Conservation (phyloP, 2,888 invertebrate species). For the Drosophila melanosoma region DNA sequence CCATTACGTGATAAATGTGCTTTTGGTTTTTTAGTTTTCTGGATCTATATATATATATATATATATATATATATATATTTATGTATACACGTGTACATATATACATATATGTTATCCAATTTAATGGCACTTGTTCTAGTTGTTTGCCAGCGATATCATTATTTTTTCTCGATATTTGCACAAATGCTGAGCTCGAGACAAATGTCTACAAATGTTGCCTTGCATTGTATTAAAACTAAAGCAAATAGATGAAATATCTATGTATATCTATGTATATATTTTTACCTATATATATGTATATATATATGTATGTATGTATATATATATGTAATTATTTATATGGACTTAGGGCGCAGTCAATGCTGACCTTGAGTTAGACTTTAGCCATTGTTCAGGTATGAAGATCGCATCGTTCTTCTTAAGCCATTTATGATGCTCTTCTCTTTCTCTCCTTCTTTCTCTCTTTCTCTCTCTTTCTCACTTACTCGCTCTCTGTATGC, state of each 20-base stretch:
- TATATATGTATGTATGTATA: neutral
- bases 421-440: conserved; percentile 25
- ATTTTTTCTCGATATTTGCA: conserved; percentile 49
- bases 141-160: conserved; percentile 25
- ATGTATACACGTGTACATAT: conserved; percentile 11
- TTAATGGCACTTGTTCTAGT: conserved; percentile 66
- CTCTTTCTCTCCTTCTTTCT: neutral
- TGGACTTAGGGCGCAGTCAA: conserved; percentile 45
- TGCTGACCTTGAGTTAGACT: conserved; percentile 43
- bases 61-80: neutral
- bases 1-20: conserved; percentile 60
- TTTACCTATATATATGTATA: neutral
- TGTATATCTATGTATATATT: neutral
- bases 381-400: conserved; percentile 42
- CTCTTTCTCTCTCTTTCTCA: neutral
- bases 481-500: neutral
- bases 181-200: conserved; percentile 47
- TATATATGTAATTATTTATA: neutral
- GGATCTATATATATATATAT: conserved; percentile 11
- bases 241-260: neutral
- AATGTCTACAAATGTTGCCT: conserved; percentile 28
- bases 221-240: conserved; percentile 18
- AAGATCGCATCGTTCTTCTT: conserved; percentile 20
- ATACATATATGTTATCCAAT: conserved; percentile 31
- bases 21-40: neutral